These are phyloP conservation scores for Mycteria americana DNA, from an alignment of 2,797 vertebrate genomes.

Conservation along the genomic window DNA sequence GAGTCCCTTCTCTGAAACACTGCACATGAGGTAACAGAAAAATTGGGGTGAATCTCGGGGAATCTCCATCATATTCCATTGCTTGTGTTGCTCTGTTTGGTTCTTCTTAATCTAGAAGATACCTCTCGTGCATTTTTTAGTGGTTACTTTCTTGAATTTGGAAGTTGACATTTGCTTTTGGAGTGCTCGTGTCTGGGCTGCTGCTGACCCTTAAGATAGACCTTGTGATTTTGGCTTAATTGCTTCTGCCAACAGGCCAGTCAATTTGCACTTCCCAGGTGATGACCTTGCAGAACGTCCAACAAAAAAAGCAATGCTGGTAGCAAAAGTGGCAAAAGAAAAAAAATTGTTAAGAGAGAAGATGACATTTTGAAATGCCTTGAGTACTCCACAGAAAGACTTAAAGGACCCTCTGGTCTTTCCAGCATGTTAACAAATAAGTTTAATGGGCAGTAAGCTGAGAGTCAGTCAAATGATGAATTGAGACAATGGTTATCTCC, in stretches of 20 bases:
- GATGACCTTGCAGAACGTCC: not conserved
- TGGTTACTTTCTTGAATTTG: not conserved
- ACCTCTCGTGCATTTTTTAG: not conserved
- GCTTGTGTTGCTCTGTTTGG: not conserved
- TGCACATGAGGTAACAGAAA: not conserved
- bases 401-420: not conserved
- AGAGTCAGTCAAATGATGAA: not conserved
- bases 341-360: not conserved
- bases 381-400: not conserved
- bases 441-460: not conserved
- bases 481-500: conserved; percentile 2
- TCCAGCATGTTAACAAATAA: not conserved
- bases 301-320: not conserved
- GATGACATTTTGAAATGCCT: not conserved
- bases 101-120: not conserved
- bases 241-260: not conserved
- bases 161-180: not conserved
- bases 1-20: not conserved
- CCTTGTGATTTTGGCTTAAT: not conserved
- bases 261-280: not conserved
- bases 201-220: not conserved
- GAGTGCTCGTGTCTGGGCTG: not conserved
- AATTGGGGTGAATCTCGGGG: not conserved
- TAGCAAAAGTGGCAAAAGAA: not conserved
- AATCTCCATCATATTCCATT: not conserved